Conservation (phyloP, 2,113 vertebrate genomes). For the Equus przewalskii region DNA sequence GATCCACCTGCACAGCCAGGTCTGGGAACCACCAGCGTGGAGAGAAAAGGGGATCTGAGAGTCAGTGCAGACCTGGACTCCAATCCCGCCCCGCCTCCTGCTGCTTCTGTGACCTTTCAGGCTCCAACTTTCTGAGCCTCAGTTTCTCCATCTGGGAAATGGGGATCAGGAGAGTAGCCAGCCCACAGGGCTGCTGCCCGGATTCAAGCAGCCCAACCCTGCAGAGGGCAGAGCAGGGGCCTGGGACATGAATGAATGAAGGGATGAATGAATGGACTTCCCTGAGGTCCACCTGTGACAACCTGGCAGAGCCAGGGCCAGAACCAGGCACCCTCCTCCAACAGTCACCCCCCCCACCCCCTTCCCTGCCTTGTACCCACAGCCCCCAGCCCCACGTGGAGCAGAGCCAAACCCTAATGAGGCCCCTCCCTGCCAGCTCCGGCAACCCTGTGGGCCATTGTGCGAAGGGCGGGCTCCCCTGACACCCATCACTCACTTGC, state of each 20-base stretch:
- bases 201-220: neutral
- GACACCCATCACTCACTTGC: conserved; percentile 67
- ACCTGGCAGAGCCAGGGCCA: neutral
- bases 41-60: neutral
- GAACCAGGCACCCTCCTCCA: neutral
- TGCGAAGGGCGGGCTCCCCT: conserved; percentile 57
- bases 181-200: too few species aligned
- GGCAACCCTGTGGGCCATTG: conserved; percentile 67
- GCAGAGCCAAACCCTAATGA: conserved; percentile 44
- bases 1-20: neutral
- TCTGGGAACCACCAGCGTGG: neutral
- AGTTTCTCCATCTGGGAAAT: neutral
- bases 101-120: neutral
- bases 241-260: neutral
- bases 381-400: neutral
- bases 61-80: neutral
- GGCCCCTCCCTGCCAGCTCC: conserved; percentile 32
- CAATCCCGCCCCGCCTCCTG: neutral
- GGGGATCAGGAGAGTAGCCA: neutral
- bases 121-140: neutral
- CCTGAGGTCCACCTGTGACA: neutral
- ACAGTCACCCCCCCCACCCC: neutral
- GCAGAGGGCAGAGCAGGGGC: neutral
- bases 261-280: neutral
- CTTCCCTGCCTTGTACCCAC: neutral